Evolutionary conservation across 2,888 invertebrate genomes (phyloP), one percentile per base, ranked within the genome.

Genomic region (Saturnia pavonia): DNA sequence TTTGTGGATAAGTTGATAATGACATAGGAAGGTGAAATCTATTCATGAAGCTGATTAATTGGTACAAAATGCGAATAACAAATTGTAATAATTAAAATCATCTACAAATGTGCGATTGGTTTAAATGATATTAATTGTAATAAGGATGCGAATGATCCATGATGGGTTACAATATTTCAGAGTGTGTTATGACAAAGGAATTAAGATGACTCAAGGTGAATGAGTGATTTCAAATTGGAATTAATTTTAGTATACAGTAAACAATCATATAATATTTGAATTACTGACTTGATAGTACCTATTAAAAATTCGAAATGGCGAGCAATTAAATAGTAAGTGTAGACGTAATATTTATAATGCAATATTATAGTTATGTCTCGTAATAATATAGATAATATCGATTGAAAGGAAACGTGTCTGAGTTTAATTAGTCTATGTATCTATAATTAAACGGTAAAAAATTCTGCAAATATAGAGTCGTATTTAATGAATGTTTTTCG

Each of bases 191-290:
- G 14, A 40, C 65, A 65, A 65, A 65, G 65, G 65, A 65, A 65
- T 65, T 60, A 40, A 65, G 65, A n/a, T 65, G 65, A 65, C 9
- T 65, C 40, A 65, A 40, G 14, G 27, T 65, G 34, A 65, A 40
- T 19, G 65, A n/a, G n/a, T 40, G 12, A 65, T 65, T 65, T n/a
- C 8, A 65, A 65, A 65, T n/a, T 65, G 6, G 19, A 40, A 2
- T 40, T 65, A 40, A 65, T 57, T 25, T 57, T n/a, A 40, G 8
- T n/a, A n/a, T 34, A 65, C 12, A 9, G 19, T 65, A n/a, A n/a
- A n/a, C n/a, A n/a, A n/a, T n/a, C n/a, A n/a, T n/a, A 12, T 8
- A 1, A 16, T 45, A 45, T 45, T 48, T n/a, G 6, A 19, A 16
- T 19, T 43, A 43, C 0, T n/a, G 6, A 48, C n/a, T n/a, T n/a